Evolutionary conservation across 2,888 invertebrate species (phyloP).

Genomic region (Hemithea aestivaria): DNA sequence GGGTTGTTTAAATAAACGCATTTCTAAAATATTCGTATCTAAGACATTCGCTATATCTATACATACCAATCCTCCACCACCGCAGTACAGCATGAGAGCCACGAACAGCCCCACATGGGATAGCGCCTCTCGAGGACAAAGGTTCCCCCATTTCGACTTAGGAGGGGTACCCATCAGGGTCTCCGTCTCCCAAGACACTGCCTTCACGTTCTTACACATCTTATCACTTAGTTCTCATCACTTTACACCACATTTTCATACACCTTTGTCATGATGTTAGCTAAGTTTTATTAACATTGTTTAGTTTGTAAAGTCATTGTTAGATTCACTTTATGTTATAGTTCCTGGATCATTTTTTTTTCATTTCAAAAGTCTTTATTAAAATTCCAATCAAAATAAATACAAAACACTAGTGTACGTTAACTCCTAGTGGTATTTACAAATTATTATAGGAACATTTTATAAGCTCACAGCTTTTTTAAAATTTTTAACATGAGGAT

Average conservation of each 20-base stretch:
- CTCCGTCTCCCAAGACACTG: slow-evolving; percentile 72
- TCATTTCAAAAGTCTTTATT: no score
- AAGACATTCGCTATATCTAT: no score
- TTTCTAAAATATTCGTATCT: no score
- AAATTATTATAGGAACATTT: no score
- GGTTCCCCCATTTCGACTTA: slow-evolving; percentile 68
- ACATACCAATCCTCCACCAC: slow-evolving; percentile 88
- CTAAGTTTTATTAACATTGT: slow-evolving; percentile 4
- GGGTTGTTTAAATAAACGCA: no score
- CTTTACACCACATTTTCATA: slow-evolving; percentile 28
- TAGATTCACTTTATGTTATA: not conserved
- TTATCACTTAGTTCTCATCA: slow-evolving; percentile 38
- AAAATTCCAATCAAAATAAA: no score
- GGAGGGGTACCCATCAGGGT: slow-evolving; percentile 67
- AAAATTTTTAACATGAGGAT: no score
- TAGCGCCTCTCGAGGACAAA: slow-evolving; percentile 82
- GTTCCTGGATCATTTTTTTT: no score
- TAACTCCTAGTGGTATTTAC: no score
- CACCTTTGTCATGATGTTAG: slow-evolving; percentile 8
- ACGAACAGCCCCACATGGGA: slow-evolving; percentile 87
- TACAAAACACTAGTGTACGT: no score
- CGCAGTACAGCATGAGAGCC: slow-evolving; percentile 87
- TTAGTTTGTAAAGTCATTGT: not conserved
- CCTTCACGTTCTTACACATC: slow-evolving; percentile 68
- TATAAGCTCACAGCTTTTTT: no score